phyloP scores from a whole-genome alignment of 53 echinoderm and acorn worm species.

The Astropecten irregularis region DNA sequence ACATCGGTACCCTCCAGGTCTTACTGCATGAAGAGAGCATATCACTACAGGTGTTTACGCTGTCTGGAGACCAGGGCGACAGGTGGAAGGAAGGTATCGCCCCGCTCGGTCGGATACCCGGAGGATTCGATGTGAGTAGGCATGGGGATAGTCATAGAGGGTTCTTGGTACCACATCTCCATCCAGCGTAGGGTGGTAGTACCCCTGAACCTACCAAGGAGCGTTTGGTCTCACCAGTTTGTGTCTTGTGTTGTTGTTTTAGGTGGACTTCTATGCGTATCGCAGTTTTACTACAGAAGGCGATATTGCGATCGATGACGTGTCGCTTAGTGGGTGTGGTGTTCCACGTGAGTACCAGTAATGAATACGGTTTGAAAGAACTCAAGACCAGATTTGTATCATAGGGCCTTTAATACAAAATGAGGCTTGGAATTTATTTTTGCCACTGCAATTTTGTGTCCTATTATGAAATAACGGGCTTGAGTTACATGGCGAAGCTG shows the following conservation, averaged over 20 bases:
- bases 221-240: too few relatives aligned
- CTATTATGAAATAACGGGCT: too few relatives aligned
- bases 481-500: too few relatives aligned
- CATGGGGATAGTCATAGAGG: too few relatives aligned
- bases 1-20: conserved; percentile 64
- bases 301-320: conserved; percentile 76
- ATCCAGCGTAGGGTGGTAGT: too few relatives aligned
- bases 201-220: too few relatives aligned
- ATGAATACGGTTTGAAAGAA: too few relatives aligned
- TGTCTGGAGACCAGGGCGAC: conserved; percentile 58
- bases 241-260: conserved; percentile 2
- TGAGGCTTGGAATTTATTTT: too few relatives aligned
- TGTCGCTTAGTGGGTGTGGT: conserved; percentile 44
- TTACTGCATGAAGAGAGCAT: conserved; percentile 49
- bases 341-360: conserved; percentile 60
- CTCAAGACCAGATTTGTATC: too few relatives aligned
- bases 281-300: conserved; percentile 57
- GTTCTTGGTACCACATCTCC: too few relatives aligned
- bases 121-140: conserved; percentile 50
- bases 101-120: conserved; percentile 66
- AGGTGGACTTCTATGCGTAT: conserved; percentile 66
- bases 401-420: too few relatives aligned
- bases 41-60: conserved; percentile 2
- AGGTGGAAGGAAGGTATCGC: conserved; percentile 75
- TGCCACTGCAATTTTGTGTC: too few relatives aligned